Base-by-base conservation (phyloP, 2,797 vertebrate species). In the Ptychobarbus kaznakovi region DNA sequence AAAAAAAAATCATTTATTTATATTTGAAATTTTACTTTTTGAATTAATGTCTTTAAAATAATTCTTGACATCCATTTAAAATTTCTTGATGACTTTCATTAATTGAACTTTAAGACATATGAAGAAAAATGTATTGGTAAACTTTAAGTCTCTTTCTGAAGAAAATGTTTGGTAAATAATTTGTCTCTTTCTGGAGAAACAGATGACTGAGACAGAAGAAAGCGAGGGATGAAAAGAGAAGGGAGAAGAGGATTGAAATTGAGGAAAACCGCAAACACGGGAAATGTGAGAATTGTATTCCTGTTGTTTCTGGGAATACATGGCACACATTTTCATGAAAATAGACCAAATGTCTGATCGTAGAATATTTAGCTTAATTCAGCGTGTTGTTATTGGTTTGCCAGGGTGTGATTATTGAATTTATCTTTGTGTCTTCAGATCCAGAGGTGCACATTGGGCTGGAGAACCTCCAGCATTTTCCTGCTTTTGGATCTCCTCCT, bases 161-260 rank as follows among this genome's bases (percentile, higher is more conserved):
- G n/a, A n/a, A n/a, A 82, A n/a, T n/a, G n/a, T n/a, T 15, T 6
- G 1, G 25, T 28, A 25, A 63, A 63, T 13, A 20, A 46, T 65
- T 78, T 53, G 10, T 22, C 22, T 18, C 25, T 49, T 68, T 69
- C 46, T 40, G 63, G n/a, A n/a, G n/a, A n/a, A n/a, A 82, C 89
- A 99, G 98, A 98, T 91, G 98, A 99, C 87, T 97, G n/a, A 96
- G 98, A 88, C 97, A 98, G 94, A 98, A 98, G 93, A 99, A 99
- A 79, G 97, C 93, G 5, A 96, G 97, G 10, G 98, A 99, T 86
- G 98, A 99, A 73, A 96, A 97, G 16, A 96, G 98, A 63, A 93
- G 97, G 10, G 98, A 99, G 87, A 97, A 94, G 83, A 95, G 97
- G 58, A 99, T 99, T 90, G 98, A 99, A 91, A 97, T 99, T 0